phyloP scores from a whole-genome alignment of 1,140 invertebrate species.

The Anagrus nilaparvatae region DNA sequence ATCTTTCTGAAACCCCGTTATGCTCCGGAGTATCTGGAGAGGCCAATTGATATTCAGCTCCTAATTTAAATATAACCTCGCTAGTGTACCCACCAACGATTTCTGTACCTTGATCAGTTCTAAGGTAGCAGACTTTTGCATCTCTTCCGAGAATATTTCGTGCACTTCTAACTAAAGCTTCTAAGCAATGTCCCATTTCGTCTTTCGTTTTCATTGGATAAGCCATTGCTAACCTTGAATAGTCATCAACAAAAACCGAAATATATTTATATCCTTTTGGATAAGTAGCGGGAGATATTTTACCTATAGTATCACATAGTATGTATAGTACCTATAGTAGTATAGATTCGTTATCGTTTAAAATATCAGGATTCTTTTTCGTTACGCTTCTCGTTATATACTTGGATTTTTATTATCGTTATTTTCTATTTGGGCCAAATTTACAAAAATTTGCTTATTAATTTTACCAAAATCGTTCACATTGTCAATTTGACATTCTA shows the following conservation, averaged over 20 bases:
- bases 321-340: conserved; percentile 4
- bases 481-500: too few species aligned
- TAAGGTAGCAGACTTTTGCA: conserved; percentile 11
- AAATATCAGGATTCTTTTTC: too few species aligned
- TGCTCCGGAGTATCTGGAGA: conserved; percentile 23
- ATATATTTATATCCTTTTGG: conserved; percentile 11
- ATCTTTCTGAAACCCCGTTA: conserved; percentile 28
- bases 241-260: conserved; percentile 13
- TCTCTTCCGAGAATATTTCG: conserved; percentile 8
- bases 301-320: conserved; percentile 13
- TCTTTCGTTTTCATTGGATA: conserved; percentile 14
- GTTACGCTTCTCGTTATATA: too few species aligned
- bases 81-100: conserved; percentile 6
- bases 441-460: background rate
- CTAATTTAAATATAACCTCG: conserved; percentile 1
- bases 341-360: background rate
- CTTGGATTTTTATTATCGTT: too few species aligned
- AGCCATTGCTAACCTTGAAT: conserved; percentile 10
- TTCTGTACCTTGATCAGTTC: conserved; percentile 13
- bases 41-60: background rate
- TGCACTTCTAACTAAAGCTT: conserved; percentile 8
- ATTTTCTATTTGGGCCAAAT: too few species aligned
- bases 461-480: conserved; percentile 5
- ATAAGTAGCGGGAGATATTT: conserved; percentile 8
- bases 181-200: conserved; percentile 8